Conservation (phyloP, 2,888 invertebrate species). For the Ariolimax columbianus region DNA sequence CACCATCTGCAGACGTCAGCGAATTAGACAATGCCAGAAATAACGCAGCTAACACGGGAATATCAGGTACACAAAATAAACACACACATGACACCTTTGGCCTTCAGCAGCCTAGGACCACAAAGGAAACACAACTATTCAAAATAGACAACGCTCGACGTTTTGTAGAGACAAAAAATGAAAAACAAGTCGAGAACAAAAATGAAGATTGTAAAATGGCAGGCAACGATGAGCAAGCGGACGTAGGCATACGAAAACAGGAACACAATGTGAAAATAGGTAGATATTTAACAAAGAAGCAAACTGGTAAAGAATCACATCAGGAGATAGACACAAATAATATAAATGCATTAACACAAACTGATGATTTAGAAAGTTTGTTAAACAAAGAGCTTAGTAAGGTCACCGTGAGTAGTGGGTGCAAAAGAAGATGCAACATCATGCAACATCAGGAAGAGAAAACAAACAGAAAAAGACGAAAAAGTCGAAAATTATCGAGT, state of each 20-base stretch:
- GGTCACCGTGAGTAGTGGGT: neutral
- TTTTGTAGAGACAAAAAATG: neutral
- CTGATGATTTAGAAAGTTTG: neutral
- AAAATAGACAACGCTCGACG: neutral
- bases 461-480: neutral
- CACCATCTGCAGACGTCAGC: too few species aligned
- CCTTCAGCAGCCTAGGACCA: neutral
- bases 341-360: neutral
- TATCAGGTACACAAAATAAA: neutral
- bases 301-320: neutral
- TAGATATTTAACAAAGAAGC: neutral
- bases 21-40: neutral
- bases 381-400: neutral
- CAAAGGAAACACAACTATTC: neutral
- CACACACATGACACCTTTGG: neutral
- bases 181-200: neutral
- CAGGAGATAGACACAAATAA: neutral
- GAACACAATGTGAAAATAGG: neutral
- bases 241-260: neutral
- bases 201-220: neutral
- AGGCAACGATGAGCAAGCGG: neutral
- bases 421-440: neutral
- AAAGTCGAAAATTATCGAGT: neutral
- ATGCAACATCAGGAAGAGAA: neutral
- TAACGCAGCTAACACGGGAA: neutral